Evolutionary conservation across 2,797 vertebrate genomes (phyloP).

Genomic region (Eospalax fontanierii): DNA sequence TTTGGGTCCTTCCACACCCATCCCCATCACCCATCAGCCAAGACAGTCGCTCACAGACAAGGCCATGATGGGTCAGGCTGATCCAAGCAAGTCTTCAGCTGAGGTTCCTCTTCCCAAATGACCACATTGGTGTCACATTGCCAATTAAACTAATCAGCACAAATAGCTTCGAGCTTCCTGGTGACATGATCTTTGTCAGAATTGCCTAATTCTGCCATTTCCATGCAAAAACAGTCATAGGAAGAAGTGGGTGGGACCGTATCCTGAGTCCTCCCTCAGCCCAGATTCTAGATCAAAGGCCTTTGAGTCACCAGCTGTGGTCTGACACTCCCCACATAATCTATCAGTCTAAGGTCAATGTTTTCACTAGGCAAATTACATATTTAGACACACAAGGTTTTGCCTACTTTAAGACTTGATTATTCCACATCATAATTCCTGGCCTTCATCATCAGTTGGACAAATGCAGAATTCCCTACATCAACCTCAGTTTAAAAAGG

Average conservation of each 20-base stretch:
- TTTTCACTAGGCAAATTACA: constrained; percentile 11
- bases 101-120: too few relatives aligned
- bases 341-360: not conserved
- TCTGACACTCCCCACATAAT: not conserved
- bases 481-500: constrained; percentile 39
- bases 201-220: not conserved
- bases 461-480: not conserved
- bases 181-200: not conserved
- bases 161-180: not conserved
- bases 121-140: too few relatives aligned
- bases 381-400: not conserved
- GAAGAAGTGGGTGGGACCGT: not conserved
- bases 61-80: too few relatives aligned
- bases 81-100: too few relatives aligned
- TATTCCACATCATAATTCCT: constrained; percentile 1
- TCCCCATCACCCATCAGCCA: too few relatives aligned
- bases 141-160: not conserved
- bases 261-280: not conserved
- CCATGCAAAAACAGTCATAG: not conserved
- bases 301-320: not conserved
- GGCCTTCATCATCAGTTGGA: not conserved
- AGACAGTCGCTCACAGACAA: too few relatives aligned
- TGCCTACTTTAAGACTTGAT: not conserved
- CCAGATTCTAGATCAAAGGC: not conserved
- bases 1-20: too few relatives aligned